phyloP scores from a whole-genome alignment of 2,888 invertebrate species.

The Leucophenga maculata region DNA sequence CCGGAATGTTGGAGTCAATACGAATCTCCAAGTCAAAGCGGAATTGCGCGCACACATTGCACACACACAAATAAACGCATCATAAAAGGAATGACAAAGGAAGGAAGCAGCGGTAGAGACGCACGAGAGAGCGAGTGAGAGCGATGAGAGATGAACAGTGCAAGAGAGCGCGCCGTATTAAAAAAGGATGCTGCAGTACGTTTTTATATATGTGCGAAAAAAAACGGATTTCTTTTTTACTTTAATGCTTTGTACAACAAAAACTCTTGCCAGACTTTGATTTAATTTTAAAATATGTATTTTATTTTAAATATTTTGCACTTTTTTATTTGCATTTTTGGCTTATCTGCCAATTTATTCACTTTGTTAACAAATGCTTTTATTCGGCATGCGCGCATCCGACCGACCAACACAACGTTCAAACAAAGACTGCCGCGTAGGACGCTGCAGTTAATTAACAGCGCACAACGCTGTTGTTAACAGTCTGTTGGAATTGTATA shows the following conservation, averaged over 20 bases:
- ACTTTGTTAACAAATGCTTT: background rate
- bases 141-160: background rate
- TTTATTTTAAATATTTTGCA: background rate
- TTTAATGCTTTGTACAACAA: background rate
- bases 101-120: background rate
- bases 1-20: background rate
- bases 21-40: background rate
- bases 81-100: constrained; percentile 16
- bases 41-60: background rate
- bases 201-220: background rate
- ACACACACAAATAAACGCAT: background rate
- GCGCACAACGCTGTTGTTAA: too few species aligned
- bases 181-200: constrained; percentile 15
- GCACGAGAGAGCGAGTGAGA: background rate
- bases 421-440: too few species aligned
- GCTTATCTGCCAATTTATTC: background rate
- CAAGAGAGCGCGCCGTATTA: background rate
- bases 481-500: too few species aligned
- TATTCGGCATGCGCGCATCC: background rate
- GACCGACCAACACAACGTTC: background rate
- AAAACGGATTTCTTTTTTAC: background rate
- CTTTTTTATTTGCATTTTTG: too few species aligned
- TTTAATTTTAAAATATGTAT: background rate
- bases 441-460: too few species aligned
- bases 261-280: background rate